Evolutionary conservation across 1,140 invertebrate genomes (phyloP), one percentile per base, ranked within the genome.

Genomic region (Zaprionus nigranus): DNA sequence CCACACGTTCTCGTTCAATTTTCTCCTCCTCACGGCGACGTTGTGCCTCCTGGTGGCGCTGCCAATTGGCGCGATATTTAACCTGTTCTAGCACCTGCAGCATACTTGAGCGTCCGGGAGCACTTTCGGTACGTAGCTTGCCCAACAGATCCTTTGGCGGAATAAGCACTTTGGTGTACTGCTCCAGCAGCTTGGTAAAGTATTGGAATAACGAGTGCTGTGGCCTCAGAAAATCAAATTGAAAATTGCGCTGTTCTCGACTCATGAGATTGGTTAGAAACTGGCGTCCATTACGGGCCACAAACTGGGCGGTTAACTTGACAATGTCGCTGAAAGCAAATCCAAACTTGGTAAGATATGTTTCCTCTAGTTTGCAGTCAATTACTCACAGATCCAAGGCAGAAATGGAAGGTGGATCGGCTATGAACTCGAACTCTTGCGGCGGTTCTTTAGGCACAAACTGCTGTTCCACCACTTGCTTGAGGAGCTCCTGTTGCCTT

Each of bases 191-290:
- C 91, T 99, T 98, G 1, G 98, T 99, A 92, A 99, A 99, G 93
- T 99, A 99, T 87, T 98, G 97, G 93, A 99, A 99, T 0, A 99
- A 95, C 1, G 98, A 99, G 94, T 99, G 99, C 87, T 99, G 99
- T 0, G 99, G 99, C 17, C 99, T 94, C 4, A 99, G 94, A 93
- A 99, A 99, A 93, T 99, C 99, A 94, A 99, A 99, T 86, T 99
- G 99, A 90, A 98, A 99, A 93, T 99, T 99, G 9, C 98, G 94
- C 87, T 99, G 98, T 92, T 99, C 99, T 26, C 98, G 95, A 85
- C 99, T 99, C 99, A 99, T 99, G 9, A 99, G 93, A 88, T 99
- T 99, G 4, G 98, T 99, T 5, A 99, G 94, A 93, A 99, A 99
- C 92, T 99, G 98, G 6, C 99, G 95, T 5, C 99, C 99, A 94